Conservation (phyloP, 2,113 vertebrate species). For the Tachysurus vachellii region DNA sequence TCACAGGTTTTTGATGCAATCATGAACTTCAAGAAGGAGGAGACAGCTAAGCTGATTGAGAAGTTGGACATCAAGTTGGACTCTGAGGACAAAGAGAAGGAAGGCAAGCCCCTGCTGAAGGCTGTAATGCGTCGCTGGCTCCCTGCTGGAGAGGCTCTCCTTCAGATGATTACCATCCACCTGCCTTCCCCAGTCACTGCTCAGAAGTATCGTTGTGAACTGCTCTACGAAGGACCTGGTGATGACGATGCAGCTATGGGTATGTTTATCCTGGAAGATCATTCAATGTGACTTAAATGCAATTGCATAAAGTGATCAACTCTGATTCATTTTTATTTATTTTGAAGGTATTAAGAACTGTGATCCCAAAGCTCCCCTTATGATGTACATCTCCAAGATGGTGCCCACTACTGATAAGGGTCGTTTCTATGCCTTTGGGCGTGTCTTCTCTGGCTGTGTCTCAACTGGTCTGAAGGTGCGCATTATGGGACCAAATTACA, state of each 20-base stretch:
- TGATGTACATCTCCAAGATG: slow-evolving; percentile 99
- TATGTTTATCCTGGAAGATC: slow-evolving; percentile 56
- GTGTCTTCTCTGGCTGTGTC: slow-evolving; percentile 90
- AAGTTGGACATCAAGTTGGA: slow-evolving; percentile 94
- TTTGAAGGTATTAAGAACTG: slow-evolving; percentile 90
- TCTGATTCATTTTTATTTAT: not conserved
- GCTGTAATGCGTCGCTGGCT: slow-evolving; percentile 97
- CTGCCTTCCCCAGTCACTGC: slow-evolving; percentile 94
- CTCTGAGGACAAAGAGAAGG: slow-evolving; percentile 87
- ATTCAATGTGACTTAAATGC: not conserved
- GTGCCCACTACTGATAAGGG: slow-evolving; percentile 94
- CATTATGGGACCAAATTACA: slow-evolving; percentile 96
- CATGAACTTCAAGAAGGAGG: slow-evolving; percentile 93
- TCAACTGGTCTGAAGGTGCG: slow-evolving; percentile 91
- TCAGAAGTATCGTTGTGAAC: slow-evolving; percentile 93
- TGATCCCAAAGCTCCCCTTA: slow-evolving; percentile 89
- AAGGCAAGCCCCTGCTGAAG: slow-evolving; percentile 92
- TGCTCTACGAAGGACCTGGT: slow-evolving; percentile 91
- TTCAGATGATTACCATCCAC: slow-evolving; percentile 98
- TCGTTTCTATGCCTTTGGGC: slow-evolving; percentile 93
- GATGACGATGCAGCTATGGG: slow-evolving; percentile 95
- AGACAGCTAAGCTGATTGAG: slow-evolving; percentile 84
- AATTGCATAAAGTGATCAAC: no score
- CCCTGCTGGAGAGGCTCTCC: slow-evolving; percentile 89
- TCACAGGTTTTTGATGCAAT: slow-evolving; percentile 88